These are phyloP conservation scores for Heliconius melpomene DNA, from an alignment of 1,140 invertebrate genomes.

Conservation along the genomic window DNA sequence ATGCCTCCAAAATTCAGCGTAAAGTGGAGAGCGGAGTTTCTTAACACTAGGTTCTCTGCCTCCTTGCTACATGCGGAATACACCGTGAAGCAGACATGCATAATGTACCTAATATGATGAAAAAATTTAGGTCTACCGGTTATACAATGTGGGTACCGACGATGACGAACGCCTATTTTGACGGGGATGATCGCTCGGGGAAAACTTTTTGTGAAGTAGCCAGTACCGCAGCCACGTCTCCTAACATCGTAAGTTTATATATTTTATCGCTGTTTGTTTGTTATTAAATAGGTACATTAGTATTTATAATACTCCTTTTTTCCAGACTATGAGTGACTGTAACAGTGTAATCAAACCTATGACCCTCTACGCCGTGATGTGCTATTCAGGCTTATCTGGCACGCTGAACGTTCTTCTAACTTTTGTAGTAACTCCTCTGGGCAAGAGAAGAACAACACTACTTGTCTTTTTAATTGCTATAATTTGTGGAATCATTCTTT, in stretches of 20 bases:
- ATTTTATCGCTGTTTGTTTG: neutral
- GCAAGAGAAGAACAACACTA: constrained; percentile 56
- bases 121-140: neutral
- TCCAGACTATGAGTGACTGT: constrained; percentile 36
- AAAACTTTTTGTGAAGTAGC: constrained; percentile 63
- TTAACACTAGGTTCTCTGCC: too few species aligned
- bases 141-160: constrained; percentile 69
- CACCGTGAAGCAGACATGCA: too few species aligned
- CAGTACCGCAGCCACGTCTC: constrained; percentile 45
- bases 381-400: constrained; percentile 54
- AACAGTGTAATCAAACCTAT: constrained; percentile 46
- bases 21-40: too few species aligned
- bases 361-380: constrained; percentile 60
- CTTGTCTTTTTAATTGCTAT: constrained; percentile 49
- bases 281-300: too few species aligned
- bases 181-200: constrained; percentile 46
- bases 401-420: constrained; percentile 52
- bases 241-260: constrained; percentile 23
- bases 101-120: neutral
- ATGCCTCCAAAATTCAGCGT: too few species aligned
- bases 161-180: constrained; percentile 64
- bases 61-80: too few species aligned
- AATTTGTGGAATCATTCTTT: constrained; percentile 46
- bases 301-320: too few species aligned
- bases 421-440: constrained; percentile 56